Conservation (phyloP, 2,113 vertebrate species). For the Heloderma charlesbogerti region DNA sequence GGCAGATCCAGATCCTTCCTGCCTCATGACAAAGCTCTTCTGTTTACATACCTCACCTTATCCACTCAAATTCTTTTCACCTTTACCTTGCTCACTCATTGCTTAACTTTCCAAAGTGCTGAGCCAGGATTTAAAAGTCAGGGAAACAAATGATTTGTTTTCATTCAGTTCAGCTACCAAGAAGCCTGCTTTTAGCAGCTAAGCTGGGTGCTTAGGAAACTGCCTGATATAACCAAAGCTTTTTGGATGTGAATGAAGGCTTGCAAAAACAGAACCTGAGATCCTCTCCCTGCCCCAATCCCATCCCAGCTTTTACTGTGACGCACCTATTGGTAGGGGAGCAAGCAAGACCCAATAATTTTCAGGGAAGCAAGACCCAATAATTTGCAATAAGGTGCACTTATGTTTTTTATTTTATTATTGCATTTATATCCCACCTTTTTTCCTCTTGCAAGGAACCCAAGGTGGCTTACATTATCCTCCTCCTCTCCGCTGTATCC, state of each 20-base stretch:
- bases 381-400: too few species aligned
- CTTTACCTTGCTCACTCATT: neutral
- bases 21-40: neutral
- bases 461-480: too few species aligned
- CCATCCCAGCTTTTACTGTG: neutral
- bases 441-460: too few species aligned
- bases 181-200: neutral
- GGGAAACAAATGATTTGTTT: neutral
- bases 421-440: too few species aligned
- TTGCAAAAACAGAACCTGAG: neutral
- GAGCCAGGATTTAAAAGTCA: neutral
- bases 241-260: neutral
- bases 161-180: neutral
- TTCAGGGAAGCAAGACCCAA: neutral
- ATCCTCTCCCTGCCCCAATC: neutral
- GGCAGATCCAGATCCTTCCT: neutral
- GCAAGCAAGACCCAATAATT: neutral
- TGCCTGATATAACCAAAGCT: neutral
- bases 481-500: too few species aligned
- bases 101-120: neutral
- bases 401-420: too few species aligned
- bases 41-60: neutral
- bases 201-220: neutral
- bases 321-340: neutral
- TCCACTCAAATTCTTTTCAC: neutral